Evolutionary conservation across 1,140 invertebrate genomes (phyloP).

Genomic region (Ostrea denselamellosa): DNA sequence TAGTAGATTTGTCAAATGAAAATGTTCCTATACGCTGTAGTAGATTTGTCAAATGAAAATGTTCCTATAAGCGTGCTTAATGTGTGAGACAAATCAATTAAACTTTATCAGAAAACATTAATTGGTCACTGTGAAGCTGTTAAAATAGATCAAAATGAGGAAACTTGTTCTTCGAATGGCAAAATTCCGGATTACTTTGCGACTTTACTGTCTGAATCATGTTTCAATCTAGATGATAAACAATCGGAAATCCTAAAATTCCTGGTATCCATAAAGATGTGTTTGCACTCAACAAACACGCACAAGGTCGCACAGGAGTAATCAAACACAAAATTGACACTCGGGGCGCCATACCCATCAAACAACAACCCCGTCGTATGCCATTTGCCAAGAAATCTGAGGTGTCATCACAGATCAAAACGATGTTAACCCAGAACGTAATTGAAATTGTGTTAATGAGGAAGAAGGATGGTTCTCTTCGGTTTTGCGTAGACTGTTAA

Average conservation of each 20-base stretch:
- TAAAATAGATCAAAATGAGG: not conserved
- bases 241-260: not conserved
- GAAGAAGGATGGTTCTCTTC: too few species aligned
- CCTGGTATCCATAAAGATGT: not conserved
- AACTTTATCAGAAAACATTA: not conserved
- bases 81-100: not conserved
- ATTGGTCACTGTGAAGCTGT: not conserved
- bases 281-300: not conserved
- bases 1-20: not conserved
- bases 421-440: too few species aligned
- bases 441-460: too few species aligned
- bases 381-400: too few species aligned
- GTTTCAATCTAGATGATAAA: not conserved
- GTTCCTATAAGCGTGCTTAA: not conserved
- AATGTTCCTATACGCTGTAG: not conserved
- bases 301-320: not conserved
- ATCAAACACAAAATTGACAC: too few species aligned
- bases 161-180: not conserved
- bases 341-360: too few species aligned
- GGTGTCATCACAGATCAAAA: too few species aligned
- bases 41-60: not conserved
- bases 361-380: too few species aligned
- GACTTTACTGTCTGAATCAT: not conserved
- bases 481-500: too few species aligned
- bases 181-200: not conserved